Base-by-base conservation (phyloP, 2,113 vertebrate species). In the Rhegmatorhina hoffmannsi region DNA sequence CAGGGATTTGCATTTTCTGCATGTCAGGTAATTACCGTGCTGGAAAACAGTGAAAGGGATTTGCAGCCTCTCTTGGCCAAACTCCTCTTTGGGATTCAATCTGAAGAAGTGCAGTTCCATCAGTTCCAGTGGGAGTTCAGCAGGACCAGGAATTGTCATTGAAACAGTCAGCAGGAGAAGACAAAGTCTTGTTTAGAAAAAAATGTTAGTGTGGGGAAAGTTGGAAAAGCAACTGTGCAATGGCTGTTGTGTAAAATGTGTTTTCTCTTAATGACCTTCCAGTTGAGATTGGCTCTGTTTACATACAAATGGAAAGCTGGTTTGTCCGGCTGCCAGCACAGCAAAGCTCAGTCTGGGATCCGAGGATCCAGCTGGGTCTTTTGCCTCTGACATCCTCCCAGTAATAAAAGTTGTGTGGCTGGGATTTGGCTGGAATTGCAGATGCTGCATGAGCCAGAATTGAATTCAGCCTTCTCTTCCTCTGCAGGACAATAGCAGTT, bases 231-330 rank as follows among this genome's bases (percentile, higher is more conserved):
- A 90, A 58, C 73, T 81, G 52, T 72, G 69, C 86, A 92, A 95
- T 95, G 73, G 92, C 21, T 74, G 69, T 94, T 92, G 95, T 88
- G 76, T 87, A 92, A 96, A 97, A 96, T 89, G 64, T 84, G 58
- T 94, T 96, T 96, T 96, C 90, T 87, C 92, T 95, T 97, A 89
- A 84, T 95, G 93, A 92, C 88, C 92, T 96, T 97, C 84, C 90
- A 94, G 88, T 92, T 94, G 80, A 92, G 69, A 93, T 96, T 96
- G 93, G 93, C 95, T 97, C 83, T 97, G 94, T 97, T 97, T 97
- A 96, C 88, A 89, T 84, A 90, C 92, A 96, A 90, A 90, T 96
- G 88, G 89, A 96, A 94, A 90, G 81, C 92, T 95, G 88, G 90
- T 92, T 97, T 97, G 93, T 96, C 76, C 28, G 36, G 78, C 73